These are phyloP conservation scores for Dicranocentrus wangi DNA, from an alignment of 2,888 invertebrate species.

Conservation along the genomic window DNA sequence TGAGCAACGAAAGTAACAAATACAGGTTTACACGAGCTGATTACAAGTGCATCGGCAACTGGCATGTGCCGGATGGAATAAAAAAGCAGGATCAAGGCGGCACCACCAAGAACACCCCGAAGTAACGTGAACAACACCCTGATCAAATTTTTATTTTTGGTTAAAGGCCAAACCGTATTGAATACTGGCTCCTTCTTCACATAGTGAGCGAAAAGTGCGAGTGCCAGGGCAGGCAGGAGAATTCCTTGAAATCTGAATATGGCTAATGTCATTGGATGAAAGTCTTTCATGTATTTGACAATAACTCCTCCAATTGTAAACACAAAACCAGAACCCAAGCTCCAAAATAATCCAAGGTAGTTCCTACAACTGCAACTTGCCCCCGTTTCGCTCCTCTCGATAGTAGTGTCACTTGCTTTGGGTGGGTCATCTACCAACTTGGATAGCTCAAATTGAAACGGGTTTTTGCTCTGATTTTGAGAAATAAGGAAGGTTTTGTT, in stretches of 20 bases:
- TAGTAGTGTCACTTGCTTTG: too few relatives aligned
- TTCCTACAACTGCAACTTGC: slow-evolving; percentile 24
- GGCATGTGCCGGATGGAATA: slow-evolving; percentile 59
- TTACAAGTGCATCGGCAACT: slow-evolving; percentile 65
- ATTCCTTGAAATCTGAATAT: slow-evolving; percentile 67
- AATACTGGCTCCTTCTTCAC: slow-evolving; percentile 50
- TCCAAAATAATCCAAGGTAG: slow-evolving; percentile 52
- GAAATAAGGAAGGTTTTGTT: too few relatives aligned
- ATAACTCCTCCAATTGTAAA: slow-evolving; percentile 62
- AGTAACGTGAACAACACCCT: slow-evolving; percentile 60
- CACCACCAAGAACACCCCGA: slow-evolving; percentile 57
- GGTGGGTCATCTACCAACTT: too few relatives aligned
- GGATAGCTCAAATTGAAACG: too few relatives aligned
- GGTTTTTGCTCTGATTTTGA: too few relatives aligned
- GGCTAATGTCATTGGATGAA: slow-evolving; percentile 64
- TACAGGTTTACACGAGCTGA: slow-evolving; percentile 57
- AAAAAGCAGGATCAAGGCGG: slow-evolving; percentile 58
- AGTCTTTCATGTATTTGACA: slow-evolving; percentile 67
- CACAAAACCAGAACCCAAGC: slow-evolving; percentile 55
- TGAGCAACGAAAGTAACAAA: slow-evolving; percentile 67
- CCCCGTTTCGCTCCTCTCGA: background rate
- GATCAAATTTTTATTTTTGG: slow-evolving; percentile 44
- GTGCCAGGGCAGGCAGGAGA: slow-evolving; percentile 58
- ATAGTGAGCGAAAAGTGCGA: slow-evolving; percentile 56
- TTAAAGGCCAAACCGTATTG: slow-evolving; percentile 58